A percentile compares a stretch with the other conserved stretches of the same genome.
phyloP scores from a whole-genome alignment of 2,113 vertebrate species.

The Bothrops jararaca region DNA sequence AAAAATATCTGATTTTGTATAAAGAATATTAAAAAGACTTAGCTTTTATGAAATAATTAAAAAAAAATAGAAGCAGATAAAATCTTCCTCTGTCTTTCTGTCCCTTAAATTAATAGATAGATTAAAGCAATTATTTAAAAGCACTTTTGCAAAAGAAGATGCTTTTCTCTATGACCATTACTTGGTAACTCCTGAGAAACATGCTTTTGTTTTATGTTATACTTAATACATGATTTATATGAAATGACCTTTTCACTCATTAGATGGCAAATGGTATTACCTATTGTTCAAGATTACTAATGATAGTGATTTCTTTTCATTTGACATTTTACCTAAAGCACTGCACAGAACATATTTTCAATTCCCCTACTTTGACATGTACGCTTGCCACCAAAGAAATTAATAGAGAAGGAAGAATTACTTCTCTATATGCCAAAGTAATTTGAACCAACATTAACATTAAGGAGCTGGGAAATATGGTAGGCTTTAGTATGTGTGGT shows the following conservation, averaged over 20 bases:
- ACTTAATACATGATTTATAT: conserved; percentile 24
- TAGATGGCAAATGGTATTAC: conserved; percentile 12
- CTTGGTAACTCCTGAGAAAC: conserved; percentile 6
- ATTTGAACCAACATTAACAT: background rate
- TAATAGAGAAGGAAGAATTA: background rate
- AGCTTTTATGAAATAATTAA: conserved; percentile 3
- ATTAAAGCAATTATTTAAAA: conserved; percentile 7
- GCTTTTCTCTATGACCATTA: conserved; percentile 14
- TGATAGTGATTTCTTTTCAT: background rate
- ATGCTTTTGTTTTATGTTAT: conserved; percentile 10
- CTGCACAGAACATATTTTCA: background rate
- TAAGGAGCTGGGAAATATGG: background rate
- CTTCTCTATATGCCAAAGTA: background rate
- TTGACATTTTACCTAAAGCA: conserved; percentile 38
- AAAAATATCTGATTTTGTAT: background rate
- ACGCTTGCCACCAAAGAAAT: background rate
- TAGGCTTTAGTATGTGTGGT: background rate
- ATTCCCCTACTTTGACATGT: background rate
- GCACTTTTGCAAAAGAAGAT: conserved; percentile 7
- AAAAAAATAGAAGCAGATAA: background rate
- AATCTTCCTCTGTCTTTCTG: background rate
- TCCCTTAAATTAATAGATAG: conserved; percentile 8
- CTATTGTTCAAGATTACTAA: conserved; percentile 34
- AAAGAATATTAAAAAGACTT: background rate
- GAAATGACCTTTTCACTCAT: conserved; percentile 33